Conservation (phyloP, 2,797 vertebrate species). For the Platyrinchus mystaceus region DNA sequence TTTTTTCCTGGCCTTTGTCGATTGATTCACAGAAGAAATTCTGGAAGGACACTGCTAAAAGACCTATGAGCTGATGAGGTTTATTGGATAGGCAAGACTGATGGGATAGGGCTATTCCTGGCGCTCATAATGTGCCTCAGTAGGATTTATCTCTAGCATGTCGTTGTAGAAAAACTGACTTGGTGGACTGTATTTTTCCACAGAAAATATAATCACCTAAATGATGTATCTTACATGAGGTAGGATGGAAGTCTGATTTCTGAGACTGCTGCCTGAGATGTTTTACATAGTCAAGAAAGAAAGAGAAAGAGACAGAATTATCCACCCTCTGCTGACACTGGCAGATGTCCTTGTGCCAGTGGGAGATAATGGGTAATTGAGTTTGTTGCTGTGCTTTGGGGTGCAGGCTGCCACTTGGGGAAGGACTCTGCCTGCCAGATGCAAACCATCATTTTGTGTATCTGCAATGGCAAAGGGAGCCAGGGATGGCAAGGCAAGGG, state of each 20-base stretch:
- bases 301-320: background rate
- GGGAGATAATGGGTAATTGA: background rate
- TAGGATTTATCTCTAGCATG: background rate
- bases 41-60: background rate
- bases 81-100: background rate
- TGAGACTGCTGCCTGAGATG: background rate
- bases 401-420: background rate
- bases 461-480: rapidly evolving
- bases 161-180: background rate
- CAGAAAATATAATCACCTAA: background rate
- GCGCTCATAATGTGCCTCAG: background rate
- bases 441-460: background rate
- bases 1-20: background rate
- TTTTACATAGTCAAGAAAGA: background rate
- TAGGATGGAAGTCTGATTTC: background rate
- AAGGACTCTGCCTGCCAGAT: background rate
- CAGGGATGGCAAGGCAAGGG: background rate
- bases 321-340: background rate
- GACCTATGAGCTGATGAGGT: background rate
- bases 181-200: background rate
- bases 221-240: background rate
- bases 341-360: background rate
- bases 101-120: background rate
- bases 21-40: background rate
- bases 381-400: background rate